phyloP scores from a whole-genome alignment of 2,113 vertebrate species.

The Pterocles orientalis region DNA sequence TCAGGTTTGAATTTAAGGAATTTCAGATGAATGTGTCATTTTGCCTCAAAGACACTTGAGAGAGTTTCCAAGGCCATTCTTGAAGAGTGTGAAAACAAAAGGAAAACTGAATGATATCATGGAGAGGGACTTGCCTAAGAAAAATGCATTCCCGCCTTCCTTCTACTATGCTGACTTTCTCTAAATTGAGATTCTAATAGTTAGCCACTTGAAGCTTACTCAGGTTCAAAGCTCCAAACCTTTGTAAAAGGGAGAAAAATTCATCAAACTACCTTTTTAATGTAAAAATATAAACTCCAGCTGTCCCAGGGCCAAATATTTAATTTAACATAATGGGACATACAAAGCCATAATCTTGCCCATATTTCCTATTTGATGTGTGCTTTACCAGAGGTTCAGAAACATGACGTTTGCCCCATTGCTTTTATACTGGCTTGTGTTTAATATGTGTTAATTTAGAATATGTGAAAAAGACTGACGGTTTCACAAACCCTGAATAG shows the following conservation, averaged over 20 bases:
- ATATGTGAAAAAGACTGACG: neutral
- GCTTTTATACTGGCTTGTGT: neutral
- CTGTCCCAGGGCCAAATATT: neutral
- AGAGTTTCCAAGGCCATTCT: neutral
- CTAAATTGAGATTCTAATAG: neutral
- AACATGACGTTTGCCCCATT: neutral
- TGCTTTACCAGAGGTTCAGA: neutral
- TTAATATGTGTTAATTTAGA: neutral
- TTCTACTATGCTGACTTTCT: neutral
- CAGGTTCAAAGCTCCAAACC: neutral
- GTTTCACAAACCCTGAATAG: neutral
- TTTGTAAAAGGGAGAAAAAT: neutral
- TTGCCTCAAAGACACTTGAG: neutral
- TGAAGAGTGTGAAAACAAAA: constrained; percentile 9
- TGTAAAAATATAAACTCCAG: neutral
- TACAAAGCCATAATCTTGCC: neutral
- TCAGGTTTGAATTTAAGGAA: neutral
- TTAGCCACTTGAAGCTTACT: neutral
- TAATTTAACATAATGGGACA: neutral
- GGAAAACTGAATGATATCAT: neutral
- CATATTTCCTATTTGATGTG: neutral
- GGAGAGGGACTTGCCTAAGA: neutral
- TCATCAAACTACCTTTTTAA: neutral
- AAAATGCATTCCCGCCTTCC: neutral
- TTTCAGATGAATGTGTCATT: constrained; percentile 32